Evolutionary conservation across 2,797 vertebrate genomes (phyloP).

Genomic region (Danio albolineatus): DNA sequence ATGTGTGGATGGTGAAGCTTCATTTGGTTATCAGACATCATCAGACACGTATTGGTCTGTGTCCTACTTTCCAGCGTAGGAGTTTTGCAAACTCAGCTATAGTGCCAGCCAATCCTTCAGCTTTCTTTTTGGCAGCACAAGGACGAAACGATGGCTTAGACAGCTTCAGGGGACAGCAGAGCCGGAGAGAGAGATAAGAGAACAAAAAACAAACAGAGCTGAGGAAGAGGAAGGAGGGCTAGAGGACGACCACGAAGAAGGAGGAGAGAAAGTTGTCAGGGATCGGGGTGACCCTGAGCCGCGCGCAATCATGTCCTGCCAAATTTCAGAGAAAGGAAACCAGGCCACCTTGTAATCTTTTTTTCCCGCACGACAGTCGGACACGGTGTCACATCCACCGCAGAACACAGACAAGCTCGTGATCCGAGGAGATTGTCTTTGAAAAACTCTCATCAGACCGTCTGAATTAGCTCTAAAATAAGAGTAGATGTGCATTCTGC

Average conservation of each 20-base stretch:
- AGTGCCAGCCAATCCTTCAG: conserved; percentile 55
- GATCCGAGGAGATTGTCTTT: conserved; percentile 20
- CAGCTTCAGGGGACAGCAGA: conserved; percentile 78
- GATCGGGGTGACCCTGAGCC: conserved; percentile 79
- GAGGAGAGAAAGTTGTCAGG: conserved; percentile 68
- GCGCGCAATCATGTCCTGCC: conserved; percentile 74
- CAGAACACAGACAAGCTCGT: conserved; percentile 30
- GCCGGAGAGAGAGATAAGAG: conserved; percentile 81
- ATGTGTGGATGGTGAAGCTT: not conserved
- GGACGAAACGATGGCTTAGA: conserved; percentile 80
- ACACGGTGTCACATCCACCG: conserved; percentile 44
- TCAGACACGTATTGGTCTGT: conserved; percentile 48
- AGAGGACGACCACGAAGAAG: conserved; percentile 61
- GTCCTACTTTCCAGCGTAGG: conserved; percentile 56
- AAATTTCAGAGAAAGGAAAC: conserved; percentile 70
- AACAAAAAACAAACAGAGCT: conserved; percentile 74
- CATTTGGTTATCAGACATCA: conserved; percentile 20
- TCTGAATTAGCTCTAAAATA: not conserved
- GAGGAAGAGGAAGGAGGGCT: conserved; percentile 62
- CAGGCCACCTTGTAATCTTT: conserved; percentile 57
- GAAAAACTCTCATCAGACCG: conserved; percentile 5
- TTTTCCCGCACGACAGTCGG: not conserved
- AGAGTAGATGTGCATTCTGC: conserved; percentile 6
- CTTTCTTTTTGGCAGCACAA: conserved; percentile 71
- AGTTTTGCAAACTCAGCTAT: conserved; percentile 63